A percentile compares a stretch with the other conserved stretches of the same genome.
These are phyloP conservation scores for Myotis yumanensis DNA, from an alignment of 2,113 vertebrate species.

Conservation along the genomic window DNA sequence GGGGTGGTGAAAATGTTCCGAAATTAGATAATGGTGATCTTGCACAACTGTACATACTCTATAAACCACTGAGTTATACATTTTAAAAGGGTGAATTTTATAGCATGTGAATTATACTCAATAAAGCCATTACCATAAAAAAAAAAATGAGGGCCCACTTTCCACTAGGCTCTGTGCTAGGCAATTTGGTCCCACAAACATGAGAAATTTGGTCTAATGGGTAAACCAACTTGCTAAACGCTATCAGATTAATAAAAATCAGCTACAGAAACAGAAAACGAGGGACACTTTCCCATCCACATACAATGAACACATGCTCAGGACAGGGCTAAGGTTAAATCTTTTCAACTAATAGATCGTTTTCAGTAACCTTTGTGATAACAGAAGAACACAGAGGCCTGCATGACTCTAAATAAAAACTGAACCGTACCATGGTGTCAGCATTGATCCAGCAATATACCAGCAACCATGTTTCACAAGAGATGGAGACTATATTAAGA, in stretches of 20 bases:
- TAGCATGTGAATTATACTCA: neutral
- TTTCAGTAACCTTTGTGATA: conserved; percentile 22
- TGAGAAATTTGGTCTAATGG: neutral
- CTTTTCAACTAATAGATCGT: conserved; percentile 9
- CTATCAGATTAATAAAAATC: neutral
- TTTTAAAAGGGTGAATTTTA: neutral
- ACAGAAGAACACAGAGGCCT: conserved; percentile 15
- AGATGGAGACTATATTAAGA: neutral
- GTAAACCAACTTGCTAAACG: neutral
- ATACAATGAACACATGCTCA: neutral
- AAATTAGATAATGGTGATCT: neutral
- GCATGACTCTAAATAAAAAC: conserved; percentile 31
- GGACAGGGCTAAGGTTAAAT: neutral
- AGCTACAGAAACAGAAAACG: neutral
- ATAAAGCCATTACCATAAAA: neutral
- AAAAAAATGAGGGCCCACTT: neutral
- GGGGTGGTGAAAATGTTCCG: neutral
- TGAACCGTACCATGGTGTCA: neutral
- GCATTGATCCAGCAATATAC: neutral
- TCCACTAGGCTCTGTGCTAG: neutral
- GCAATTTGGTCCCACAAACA: neutral
- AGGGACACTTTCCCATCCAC: neutral
- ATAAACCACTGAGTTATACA: neutral
- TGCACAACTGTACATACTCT: neutral
- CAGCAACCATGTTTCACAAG: neutral